phyloP scores from a whole-genome alignment of 2,888 invertebrate genomes.

The Tuta absoluta region DNA sequence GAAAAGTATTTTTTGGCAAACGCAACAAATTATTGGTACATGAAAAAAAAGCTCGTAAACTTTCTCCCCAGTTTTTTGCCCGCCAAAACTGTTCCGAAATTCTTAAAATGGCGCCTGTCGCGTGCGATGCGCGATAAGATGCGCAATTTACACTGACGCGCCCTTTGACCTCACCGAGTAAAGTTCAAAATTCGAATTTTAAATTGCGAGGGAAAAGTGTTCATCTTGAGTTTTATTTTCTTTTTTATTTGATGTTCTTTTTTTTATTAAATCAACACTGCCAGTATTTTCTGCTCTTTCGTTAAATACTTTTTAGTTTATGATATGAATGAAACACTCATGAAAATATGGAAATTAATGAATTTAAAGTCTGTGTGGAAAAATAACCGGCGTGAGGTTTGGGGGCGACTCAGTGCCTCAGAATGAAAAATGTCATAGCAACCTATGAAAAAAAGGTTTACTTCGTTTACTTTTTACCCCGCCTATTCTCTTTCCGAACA shows the following conservation, averaged over 20 bases:
- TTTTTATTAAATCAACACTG: neutral
- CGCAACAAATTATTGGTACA: neutral
- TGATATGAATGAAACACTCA: too few species aligned
- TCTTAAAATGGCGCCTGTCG: slow-evolving; percentile 15
- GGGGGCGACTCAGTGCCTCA: too few species aligned
- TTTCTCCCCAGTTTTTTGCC: slow-evolving; percentile 3
- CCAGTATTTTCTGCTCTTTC: neutral
- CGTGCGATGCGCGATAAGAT: slow-evolving; percentile 28
- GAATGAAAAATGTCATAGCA: too few species aligned
- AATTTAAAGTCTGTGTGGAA: too few species aligned
- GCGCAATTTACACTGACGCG: slow-evolving; percentile 23
- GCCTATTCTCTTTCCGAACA: too few species aligned
- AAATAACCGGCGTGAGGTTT: too few species aligned
- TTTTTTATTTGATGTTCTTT: neutral
- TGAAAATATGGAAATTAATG: too few species aligned
- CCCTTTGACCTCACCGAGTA: slow-evolving; percentile 26
- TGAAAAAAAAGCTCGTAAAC: neutral
- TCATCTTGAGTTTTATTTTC: neutral
- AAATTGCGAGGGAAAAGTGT: slow-evolving; percentile 15
- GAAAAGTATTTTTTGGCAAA: neutral
- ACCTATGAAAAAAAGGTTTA: too few species aligned
- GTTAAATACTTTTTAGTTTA: too few species aligned
- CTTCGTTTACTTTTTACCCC: too few species aligned
- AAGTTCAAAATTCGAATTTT: slow-evolving; percentile 22
- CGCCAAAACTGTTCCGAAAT: slow-evolving; percentile 20